Conservation (phyloP, 2,797 vertebrate genomes). For the Sebastiscus albofasciatus region DNA sequence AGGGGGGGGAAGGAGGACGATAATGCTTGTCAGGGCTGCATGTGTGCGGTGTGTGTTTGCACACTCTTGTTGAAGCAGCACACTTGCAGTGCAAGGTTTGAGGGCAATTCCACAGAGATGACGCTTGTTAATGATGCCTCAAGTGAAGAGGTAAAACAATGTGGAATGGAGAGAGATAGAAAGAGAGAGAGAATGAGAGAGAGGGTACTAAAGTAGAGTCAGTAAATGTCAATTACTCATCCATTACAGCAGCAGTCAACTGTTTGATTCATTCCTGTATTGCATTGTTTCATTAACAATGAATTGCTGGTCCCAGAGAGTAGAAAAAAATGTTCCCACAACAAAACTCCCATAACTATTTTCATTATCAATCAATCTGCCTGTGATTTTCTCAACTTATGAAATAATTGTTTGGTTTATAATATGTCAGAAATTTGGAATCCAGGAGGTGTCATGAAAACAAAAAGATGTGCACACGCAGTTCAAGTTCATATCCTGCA, state of each 20-base stretch:
- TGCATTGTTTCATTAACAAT: not conserved
- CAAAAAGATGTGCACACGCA: not conserved
- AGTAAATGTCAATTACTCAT: not conserved
- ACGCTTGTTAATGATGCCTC: slow-evolving; percentile 43
- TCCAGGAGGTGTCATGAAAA: not conserved
- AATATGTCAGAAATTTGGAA: not conserved
- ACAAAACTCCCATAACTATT: not conserved
- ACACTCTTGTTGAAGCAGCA: slow-evolving; percentile 44
- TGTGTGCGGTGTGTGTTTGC: slow-evolving; percentile 20
- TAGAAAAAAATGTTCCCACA: not conserved
- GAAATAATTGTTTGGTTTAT: not conserved
- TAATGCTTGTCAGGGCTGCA: slow-evolving; percentile 43
- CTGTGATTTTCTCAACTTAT: not conserved
- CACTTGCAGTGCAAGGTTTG: slow-evolving; percentile 44
- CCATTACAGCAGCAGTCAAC: too few species aligned
- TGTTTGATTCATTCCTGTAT: not conserved
- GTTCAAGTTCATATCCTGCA: not conserved
- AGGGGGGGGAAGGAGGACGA: not conserved
- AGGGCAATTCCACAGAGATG: slow-evolving; percentile 45
- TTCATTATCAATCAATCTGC: not conserved
- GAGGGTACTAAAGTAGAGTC: not conserved
- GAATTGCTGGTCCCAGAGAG: not conserved
- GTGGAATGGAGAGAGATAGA: not conserved
- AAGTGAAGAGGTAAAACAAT: slow-evolving; percentile 38
- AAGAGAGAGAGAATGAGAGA: too few species aligned